A percentile compares a stretch with the other conserved stretches of the same genome.
These are phyloP conservation scores for Triplophysa tibetana DNA, from an alignment of 2,113 vertebrate species.

Conservation along the genomic window DNA sequence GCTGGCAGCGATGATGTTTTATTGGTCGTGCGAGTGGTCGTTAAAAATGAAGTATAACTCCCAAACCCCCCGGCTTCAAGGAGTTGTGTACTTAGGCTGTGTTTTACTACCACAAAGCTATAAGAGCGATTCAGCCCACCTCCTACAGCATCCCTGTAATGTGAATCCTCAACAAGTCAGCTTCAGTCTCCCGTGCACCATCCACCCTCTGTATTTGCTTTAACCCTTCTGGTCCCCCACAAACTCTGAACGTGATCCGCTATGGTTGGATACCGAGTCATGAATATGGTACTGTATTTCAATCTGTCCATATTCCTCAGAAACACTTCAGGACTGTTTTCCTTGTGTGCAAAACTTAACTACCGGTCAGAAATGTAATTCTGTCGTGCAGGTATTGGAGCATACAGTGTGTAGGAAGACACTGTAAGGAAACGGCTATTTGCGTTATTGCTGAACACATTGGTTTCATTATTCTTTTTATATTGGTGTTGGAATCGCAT, in stretches of 20 bases:
- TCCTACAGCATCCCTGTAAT: conserved; percentile 36
- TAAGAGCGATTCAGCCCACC: conserved; percentile 20
- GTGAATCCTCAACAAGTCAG: conserved; percentile 42
- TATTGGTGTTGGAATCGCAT: background rate
- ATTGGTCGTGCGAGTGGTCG: background rate
- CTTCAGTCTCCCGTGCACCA: conserved; percentile 42
- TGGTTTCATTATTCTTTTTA: background rate
- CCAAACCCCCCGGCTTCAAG: conserved; percentile 40
- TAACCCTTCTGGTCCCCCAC: conserved; percentile 54
- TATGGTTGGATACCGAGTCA: conserved; percentile 52
- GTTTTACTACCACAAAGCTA: conserved; percentile 51
- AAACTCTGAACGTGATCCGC: conserved; percentile 61
- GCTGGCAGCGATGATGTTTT: background rate
- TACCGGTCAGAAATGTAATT: conserved; percentile 30
- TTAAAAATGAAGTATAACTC: conserved; percentile 11
- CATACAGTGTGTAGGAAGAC: background rate
- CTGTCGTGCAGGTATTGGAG: background rate
- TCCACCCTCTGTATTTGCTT: conserved; percentile 44
- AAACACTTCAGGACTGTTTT: conserved; percentile 57
- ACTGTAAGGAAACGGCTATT: conserved; percentile 3
- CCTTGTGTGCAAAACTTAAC: conserved; percentile 52
- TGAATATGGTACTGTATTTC: conserved; percentile 72
- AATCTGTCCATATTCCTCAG: conserved; percentile 56
- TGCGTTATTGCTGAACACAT: conserved; percentile 11
- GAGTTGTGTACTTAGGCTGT: conserved; percentile 44